Conservation (phyloP, 2,797 vertebrate genomes). For the Gymnocypris eckloni region DNA sequence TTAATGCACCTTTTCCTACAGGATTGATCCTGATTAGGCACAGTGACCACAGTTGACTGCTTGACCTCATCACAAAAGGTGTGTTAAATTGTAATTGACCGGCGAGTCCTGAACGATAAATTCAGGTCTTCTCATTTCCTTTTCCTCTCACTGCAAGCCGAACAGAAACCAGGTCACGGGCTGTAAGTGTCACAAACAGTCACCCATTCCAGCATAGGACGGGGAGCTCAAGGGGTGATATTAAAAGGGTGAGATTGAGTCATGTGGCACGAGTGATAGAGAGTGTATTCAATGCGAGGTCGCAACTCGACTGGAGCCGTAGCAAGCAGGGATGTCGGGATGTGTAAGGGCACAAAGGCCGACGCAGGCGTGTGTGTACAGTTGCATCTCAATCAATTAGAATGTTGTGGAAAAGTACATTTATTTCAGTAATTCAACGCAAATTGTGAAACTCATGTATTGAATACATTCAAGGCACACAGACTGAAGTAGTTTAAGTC, state of each 20-base stretch:
- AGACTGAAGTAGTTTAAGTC: too few relatives aligned
- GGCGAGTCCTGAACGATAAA: conserved; percentile 35
- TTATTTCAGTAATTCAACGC: too few relatives aligned
- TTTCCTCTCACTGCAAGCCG: background rate
- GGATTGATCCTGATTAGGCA: conserved; percentile 30
- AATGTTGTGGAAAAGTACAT: too few relatives aligned
- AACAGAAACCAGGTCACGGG: conserved; percentile 15
- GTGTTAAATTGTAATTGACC: conserved; percentile 41
- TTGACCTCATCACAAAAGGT: conserved; percentile 34
- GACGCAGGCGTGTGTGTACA: conserved; percentile 20
- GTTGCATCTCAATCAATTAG: too few relatives aligned
- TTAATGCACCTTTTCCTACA: background rate
- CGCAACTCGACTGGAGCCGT: conserved; percentile 7
- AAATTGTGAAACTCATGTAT: too few relatives aligned
- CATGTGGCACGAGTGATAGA: conserved; percentile 33
- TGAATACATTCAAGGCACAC: too few relatives aligned
- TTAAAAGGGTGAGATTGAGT: conserved; percentile 16
- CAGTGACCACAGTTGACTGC: conserved; percentile 30
- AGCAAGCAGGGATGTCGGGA: conserved; percentile 33
- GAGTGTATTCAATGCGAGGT: conserved; percentile 6
- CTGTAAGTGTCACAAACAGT: conserved; percentile 25
- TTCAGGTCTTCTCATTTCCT: conserved; percentile 33
- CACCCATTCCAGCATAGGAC: background rate
- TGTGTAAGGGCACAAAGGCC: conserved; percentile 32
- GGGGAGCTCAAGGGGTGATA: conserved; percentile 7